These are phyloP conservation scores for Stratiomys singularior DNA, from an alignment of 2,888 invertebrate species.

Conservation along the genomic window DNA sequence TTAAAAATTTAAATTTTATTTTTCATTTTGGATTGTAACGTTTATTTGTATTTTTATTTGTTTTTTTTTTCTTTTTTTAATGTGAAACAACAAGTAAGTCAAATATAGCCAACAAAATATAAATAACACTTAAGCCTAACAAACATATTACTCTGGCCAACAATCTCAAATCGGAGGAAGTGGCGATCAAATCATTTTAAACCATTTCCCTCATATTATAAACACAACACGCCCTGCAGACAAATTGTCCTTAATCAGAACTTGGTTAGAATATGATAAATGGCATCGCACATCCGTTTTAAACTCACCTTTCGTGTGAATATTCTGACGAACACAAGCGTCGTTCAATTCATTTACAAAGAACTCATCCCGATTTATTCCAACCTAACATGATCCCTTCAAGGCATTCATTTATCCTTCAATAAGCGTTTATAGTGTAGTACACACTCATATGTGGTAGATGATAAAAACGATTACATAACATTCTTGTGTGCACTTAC, in stretches of 20 bases:
- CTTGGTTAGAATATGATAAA: conserved; percentile 47
- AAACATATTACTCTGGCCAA: background rate
- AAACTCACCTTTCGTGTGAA: background rate
- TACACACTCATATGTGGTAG: background rate
- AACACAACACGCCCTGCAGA: conserved; percentile 9
- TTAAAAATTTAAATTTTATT: too few relatives aligned
- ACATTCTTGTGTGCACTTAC: conserved; percentile 56
- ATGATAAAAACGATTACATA: background rate
- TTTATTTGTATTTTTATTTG: too few relatives aligned
- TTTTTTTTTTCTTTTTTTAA: too few relatives aligned
- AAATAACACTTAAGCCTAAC: too few relatives aligned
- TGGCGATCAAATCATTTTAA: background rate
- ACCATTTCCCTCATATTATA: background rate
- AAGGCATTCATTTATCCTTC: background rate
- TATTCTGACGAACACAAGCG: background rate
- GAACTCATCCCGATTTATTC: background rate
- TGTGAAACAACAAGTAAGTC: too few relatives aligned
- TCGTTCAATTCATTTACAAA: background rate
- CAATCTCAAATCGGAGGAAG: background rate
- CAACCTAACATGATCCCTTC: background rate
- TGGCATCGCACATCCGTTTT: conserved; percentile 45
- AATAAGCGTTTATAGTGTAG: background rate
- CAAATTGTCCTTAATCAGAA: conserved; percentile 39
- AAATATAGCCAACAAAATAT: too few relatives aligned
- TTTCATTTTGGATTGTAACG: too few relatives aligned